Base-by-base conservation (phyloP, 2,797 vertebrate genomes). In the Notoglanidium macrostoma region DNA sequence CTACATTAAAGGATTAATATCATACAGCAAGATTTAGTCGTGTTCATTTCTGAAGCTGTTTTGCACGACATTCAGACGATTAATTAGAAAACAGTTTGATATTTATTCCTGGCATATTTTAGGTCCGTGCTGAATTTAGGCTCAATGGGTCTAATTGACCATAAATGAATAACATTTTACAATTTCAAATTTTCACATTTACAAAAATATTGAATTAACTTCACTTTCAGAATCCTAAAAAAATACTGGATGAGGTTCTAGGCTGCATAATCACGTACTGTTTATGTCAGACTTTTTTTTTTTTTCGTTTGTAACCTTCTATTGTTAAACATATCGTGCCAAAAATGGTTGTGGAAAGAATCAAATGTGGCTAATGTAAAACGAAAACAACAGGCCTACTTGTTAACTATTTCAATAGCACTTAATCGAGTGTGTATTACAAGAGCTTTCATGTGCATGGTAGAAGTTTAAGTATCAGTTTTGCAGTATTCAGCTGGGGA, bases 381-480 rank as follows among this genome's bases (percentile, higher is more conserved):
- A 44, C 40, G 17, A 35, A 44, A 2, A 44, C 17, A 8, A 0
- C 12, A 40, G 12, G 49, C 17, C 74, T 88, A 86, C 63, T 77
- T 54, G 82, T 86, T 87, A 83, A 88, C 78, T 88, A 83, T 72
- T 86, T 88, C 65, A 88, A 85, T 89, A 82, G 83, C 85, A 89
- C 59, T 90, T 92, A 76, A 93, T 92, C 84, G 91, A 91, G 91
- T 91, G 91, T 90, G 88, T 46, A 74, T 89, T 55, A 74, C 77
- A 57, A 51, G 90, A 87, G 72, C 89, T 86, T 85, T 87, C 86
- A 68, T 5, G 10, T 73, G 87, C 88, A 86, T 87, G 55, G 14
- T 1, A 89, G 54, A 90, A 91, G 89, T 35, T 5, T 11, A 63
- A 40, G 77, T 23, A 3, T 59, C 32, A 83, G 59, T 35, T 35